Evolutionary conservation across 1,140 invertebrate species (phyloP).

Genomic region (Pissodes strobi): DNA sequence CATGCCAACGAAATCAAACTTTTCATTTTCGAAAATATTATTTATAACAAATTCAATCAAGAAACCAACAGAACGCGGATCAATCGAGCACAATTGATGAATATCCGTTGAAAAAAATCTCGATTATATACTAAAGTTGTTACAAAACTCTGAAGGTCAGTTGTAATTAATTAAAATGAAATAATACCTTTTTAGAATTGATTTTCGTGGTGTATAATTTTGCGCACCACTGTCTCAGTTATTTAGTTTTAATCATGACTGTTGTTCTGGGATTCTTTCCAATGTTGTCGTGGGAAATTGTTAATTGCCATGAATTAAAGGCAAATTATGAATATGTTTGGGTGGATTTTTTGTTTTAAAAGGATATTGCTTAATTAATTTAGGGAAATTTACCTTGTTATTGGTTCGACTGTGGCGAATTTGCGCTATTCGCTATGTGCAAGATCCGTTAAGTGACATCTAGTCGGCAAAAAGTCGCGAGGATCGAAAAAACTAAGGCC

Average conservation of each 20-base stretch:
- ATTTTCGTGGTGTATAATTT: slow-evolving; percentile 4
- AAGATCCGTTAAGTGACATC: too few species aligned
- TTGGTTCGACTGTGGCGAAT: too few species aligned
- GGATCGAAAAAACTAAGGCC: too few species aligned
- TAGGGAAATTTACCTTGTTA: too few species aligned
- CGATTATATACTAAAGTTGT: too few species aligned
- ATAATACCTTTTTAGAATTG: slow-evolving; percentile 5
- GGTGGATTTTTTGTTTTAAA: background rate
- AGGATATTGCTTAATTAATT: too few species aligned
- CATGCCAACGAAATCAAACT: background rate
- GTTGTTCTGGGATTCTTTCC: background rate
- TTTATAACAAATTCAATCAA: too few species aligned
- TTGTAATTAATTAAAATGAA: slow-evolving; percentile 12
- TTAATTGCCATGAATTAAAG: slow-evolving; percentile 2
- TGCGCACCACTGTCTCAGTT: slow-evolving; percentile 9
- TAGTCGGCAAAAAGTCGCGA: too few species aligned
- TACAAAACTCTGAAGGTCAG: slow-evolving; percentile 9
- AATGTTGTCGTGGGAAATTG: background rate
- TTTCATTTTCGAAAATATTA: slow-evolving; percentile 20
- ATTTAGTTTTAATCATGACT: slow-evolving; percentile 2
- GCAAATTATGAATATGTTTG: background rate
- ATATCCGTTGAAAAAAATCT: too few species aligned
- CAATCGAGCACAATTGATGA: too few species aligned
- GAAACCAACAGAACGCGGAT: too few species aligned
- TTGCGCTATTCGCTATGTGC: too few species aligned